Conservation (phyloP, 2,113 vertebrate genomes). For the Hyaena hyaena region DNA sequence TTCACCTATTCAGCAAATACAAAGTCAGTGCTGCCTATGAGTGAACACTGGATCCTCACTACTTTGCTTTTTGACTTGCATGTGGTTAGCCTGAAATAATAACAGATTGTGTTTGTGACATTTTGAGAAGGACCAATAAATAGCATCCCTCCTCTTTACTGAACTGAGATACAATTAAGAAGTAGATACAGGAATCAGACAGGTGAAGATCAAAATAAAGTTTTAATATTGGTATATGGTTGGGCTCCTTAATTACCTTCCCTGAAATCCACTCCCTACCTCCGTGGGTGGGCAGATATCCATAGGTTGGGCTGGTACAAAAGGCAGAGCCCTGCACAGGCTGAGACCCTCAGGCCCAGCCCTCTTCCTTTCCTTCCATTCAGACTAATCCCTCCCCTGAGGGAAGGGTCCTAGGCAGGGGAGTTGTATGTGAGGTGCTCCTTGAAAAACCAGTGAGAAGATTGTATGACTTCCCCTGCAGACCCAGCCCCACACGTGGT, state of each 20-base stretch:
- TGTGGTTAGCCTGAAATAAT: background rate
- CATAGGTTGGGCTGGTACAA: background rate
- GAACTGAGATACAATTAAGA: background rate
- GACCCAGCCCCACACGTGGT: background rate
- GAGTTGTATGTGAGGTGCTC: too few relatives aligned
- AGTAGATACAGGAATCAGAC: background rate
- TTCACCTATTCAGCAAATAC: background rate
- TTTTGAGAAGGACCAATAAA: background rate
- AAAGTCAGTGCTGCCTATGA: background rate
- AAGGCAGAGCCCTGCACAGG: background rate
- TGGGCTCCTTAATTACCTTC: background rate
- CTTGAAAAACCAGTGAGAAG: too few relatives aligned
- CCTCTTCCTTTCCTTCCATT: background rate
- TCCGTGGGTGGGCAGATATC: background rate
- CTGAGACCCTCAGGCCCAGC: background rate
- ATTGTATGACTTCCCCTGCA: background rate
- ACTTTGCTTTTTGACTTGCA: background rate
- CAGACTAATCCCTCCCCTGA: background rate
- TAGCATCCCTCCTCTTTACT: background rate
- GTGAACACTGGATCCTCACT: background rate
- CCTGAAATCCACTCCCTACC: background rate
- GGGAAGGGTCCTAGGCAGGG: background rate
- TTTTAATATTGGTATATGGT: background rate
- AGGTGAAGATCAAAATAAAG: background rate
- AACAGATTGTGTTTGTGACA: background rate